A percentile compares a stretch with the other conserved stretches of the same genome.
These are phyloP conservation scores for Zaprionus lineosus DNA, from an alignment of 2,888 invertebrate genomes.

Conservation along the genomic window DNA sequence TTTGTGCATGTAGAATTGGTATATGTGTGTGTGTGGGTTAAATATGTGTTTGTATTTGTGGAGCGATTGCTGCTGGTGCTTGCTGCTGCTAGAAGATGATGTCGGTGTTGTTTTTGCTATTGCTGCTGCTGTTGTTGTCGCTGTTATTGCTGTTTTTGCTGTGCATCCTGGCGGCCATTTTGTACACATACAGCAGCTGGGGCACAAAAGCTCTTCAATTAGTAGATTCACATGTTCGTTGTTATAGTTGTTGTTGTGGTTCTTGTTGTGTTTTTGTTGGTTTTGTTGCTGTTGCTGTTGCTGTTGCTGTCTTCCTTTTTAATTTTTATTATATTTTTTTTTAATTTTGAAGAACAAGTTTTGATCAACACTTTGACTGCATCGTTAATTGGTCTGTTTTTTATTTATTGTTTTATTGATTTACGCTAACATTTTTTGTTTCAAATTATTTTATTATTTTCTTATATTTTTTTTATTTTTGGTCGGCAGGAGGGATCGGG, in stretches of 20 bases:
- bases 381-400: conserved; percentile 30
- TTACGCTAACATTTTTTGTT: conserved; percentile 18
- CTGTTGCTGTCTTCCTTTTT: too few species aligned
- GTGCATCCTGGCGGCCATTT: conserved; percentile 73
- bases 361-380: conserved; percentile 52
- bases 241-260: conserved; percentile 10
- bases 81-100: conserved; percentile 40
- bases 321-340: conserved; percentile 11
- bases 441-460: conserved; percentile 53
- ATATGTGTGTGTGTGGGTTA: conserved; percentile 28
- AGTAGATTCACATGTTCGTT: conserved; percentile 51
- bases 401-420: conserved; percentile 23
- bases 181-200: conserved; percentile 52
- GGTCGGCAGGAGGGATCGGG: conserved; percentile 1
- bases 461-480: conserved; percentile 22
- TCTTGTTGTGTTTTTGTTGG: conserved; percentile 3
- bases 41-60: conserved; percentile 25
- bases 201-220: conserved; percentile 37
- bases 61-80: conserved; percentile 36
- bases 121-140: conserved; percentile 22
- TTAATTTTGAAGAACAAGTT: conserved; percentile 32
- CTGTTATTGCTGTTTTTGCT: conserved; percentile 40
- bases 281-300: conserved; percentile 16
- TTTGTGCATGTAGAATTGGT: conserved; percentile 14
- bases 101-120: conserved; percentile 6